These are phyloP conservation scores for Sander vitreus DNA, from an alignment of 2,113 vertebrate genomes.

Conservation along the genomic window DNA sequence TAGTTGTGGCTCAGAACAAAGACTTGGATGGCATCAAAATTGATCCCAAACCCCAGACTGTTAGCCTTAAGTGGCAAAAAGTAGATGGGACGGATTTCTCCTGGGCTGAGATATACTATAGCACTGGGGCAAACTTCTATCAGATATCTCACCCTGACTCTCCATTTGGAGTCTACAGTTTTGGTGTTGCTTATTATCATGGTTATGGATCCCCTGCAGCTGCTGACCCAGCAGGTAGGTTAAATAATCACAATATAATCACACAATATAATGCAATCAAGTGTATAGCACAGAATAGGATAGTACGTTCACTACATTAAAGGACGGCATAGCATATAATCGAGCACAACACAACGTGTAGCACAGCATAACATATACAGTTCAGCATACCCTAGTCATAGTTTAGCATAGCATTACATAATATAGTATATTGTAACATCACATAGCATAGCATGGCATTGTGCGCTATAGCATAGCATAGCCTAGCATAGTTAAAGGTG, in stretches of 20 bases:
- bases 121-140: slow-evolving; percentile 12
- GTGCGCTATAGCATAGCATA: background rate
- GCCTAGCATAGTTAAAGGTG: background rate
- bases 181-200: slow-evolving; percentile 33
- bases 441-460: background rate
- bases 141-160: slow-evolving; percentile 29
- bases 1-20: slow-evolving; percentile 58
- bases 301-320: no score
- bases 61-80: slow-evolving; percentile 39
- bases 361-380: no score
- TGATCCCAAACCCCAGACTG: background rate
- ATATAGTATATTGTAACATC: no score
- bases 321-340: no score
- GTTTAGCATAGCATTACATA: background rate
- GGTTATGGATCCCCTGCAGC: slow-evolving; percentile 65
- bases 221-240: slow-evolving; percentile 47
- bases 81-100: slow-evolving; percentile 73
- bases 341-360: no score
- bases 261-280: background rate
- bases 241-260: background rate
- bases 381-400: no score
- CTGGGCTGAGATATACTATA: slow-evolving; percentile 63
- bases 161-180: slow-evolving; percentile 66
- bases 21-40: background rate
- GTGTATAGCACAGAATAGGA: background rate